Conservation (phyloP, 2,113 vertebrate genomes). For the Lanius collurio region DNA sequence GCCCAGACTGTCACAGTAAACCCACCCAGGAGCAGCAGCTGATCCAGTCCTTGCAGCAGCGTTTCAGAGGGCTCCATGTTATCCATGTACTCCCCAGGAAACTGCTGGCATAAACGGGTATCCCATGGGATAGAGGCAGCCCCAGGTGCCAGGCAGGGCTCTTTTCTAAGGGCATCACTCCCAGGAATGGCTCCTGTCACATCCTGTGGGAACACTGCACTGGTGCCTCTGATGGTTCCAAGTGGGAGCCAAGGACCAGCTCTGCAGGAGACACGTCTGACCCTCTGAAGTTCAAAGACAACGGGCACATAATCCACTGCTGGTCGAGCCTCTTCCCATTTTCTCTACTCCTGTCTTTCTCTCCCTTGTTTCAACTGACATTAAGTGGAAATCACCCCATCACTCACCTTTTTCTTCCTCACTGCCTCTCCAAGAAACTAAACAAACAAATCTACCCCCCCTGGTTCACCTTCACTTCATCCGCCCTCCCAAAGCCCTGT, state of each 20-base stretch:
- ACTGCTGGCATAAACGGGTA: not conserved
- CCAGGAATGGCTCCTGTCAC: not conserved
- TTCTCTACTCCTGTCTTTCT: not conserved
- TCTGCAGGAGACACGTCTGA: not conserved
- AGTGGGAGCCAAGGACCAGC: not conserved
- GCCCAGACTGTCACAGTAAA: not conserved
- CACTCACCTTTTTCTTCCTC: not conserved
- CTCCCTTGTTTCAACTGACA: not conserved
- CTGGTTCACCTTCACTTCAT: not conserved
- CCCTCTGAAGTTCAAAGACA: not conserved
- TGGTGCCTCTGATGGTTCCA: not conserved
- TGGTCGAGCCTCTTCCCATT: not conserved
- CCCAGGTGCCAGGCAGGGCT: not conserved
- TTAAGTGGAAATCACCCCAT: not conserved
- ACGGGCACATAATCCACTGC: not conserved
- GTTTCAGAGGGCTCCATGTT: fast-evolving
- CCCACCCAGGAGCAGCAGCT: not conserved
- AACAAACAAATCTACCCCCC: not conserved
- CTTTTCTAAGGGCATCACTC: not conserved
- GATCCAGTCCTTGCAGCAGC: not conserved
- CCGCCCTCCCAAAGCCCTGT: not conserved
- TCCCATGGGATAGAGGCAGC: not conserved
- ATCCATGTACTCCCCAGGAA: fast-evolving
- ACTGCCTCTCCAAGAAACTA: not conserved
- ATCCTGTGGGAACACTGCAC: not conserved